Base-by-base conservation (phyloP, 2,888 invertebrate species). In the Lithophane ornitopus region DNA sequence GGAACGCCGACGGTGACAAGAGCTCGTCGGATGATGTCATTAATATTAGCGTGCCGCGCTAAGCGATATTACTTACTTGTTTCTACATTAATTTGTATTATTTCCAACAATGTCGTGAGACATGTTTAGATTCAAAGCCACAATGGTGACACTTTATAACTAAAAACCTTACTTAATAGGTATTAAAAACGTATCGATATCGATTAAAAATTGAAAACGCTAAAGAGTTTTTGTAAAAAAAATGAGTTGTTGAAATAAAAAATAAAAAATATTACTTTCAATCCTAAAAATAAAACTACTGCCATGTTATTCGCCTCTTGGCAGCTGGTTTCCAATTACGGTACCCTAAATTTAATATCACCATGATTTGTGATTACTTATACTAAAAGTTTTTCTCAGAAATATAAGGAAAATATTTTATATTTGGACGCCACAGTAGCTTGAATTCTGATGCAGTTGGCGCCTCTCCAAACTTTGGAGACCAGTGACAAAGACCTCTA, bases 391-490 rank as follows among this genome's bases (percentile, higher is more conserved):
- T 84, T 81, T 72, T 59, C 77, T 62, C 56, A 19, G 9, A 82
- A 77, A 78, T 75, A 81, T 68, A 85, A 79, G 76, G 71, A 79
- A 88, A 84, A 81, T 79, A 81, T 80, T 68, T 75, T 84, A 80
- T 79, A 74, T 76, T 76, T 81, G 75, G 78, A 84, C 73, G 59
- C 73, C 65, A 76, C 66, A 73, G 63, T 81, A 77, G 77, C 84
- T 71, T 76, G 70, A 88, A 84, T 85, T 88, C 71, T 81, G 82
- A 78, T 87, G 87, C 87, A 87, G 49, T 87, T 88, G 87, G 87
- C 87, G 61, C 16, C 19, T 3, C 3, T 81, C 88, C 87, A 88
- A 81, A 80, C 54, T 78, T 61, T 63, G 22, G 4, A 49, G 19
- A 75, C 87, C 78, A 81, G 34, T 19, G 1, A 67, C 49, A 28